phyloP scores from a whole-genome alignment of 1,140 invertebrate genomes.

The Drosophila auraria region DNA sequence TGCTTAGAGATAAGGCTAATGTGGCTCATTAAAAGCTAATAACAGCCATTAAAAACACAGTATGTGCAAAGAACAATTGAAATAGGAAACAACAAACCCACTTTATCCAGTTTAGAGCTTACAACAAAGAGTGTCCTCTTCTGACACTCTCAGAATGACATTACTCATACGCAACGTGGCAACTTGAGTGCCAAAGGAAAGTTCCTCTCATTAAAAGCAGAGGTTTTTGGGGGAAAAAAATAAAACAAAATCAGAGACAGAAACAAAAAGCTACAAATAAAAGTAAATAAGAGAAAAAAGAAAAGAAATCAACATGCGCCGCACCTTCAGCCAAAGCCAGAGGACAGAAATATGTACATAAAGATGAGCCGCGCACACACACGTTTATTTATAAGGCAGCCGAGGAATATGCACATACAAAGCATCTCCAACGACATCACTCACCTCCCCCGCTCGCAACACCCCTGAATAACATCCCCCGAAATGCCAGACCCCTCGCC shows the following conservation, averaged over 20 bases:
- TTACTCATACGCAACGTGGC: slow-evolving; percentile 66
- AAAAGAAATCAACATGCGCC: slow-evolving; percentile 42
- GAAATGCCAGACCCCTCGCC: neutral
- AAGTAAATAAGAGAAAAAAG: slow-evolving; percentile 7
- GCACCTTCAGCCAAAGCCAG: slow-evolving; percentile 39
- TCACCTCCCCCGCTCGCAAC: neutral
- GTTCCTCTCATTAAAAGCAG: slow-evolving; percentile 60
- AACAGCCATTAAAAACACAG: neutral
- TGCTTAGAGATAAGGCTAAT: neutral
- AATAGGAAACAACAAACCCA: neutral
- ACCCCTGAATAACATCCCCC: neutral
- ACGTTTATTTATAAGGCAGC: slow-evolving; percentile 37
- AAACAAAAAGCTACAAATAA: slow-evolving; percentile 5
- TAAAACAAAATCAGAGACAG: slow-evolving; percentile 9
- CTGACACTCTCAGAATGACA: slow-evolving; percentile 14
- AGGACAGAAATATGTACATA: slow-evolving; percentile 53
- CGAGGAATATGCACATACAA: slow-evolving; percentile 55
- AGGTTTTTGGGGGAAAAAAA: slow-evolving; percentile 13
- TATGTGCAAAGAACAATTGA: neutral
- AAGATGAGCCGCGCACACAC: slow-evolving; percentile 38
- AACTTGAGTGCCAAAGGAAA: slow-evolving; percentile 14
- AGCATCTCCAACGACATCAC: slow-evolving; percentile 36
- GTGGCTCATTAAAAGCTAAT: neutral
- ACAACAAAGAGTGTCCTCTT: too few species aligned
- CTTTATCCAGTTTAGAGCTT: too few species aligned